Percentiles rank a stretch among this genome's conserved stretches.
These are phyloP conservation scores for Gryon sp. DNA, from an alignment of 1,140 invertebrate genomes.

Conservation along the genomic window DNA sequence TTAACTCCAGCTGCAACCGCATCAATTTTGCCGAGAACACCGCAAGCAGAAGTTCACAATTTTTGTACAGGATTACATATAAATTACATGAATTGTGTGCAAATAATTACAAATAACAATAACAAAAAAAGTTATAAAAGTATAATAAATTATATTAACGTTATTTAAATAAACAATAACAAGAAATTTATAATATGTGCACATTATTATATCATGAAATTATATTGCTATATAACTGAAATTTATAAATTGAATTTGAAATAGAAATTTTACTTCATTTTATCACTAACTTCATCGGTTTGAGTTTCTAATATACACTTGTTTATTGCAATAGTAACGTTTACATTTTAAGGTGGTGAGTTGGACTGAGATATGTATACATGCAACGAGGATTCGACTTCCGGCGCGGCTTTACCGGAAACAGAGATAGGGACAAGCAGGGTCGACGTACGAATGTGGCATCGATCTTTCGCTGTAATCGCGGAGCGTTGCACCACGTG, in stretches of 20 bases:
- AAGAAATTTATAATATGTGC: too few species aligned
- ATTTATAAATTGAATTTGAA: too few species aligned
- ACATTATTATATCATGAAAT: too few species aligned
- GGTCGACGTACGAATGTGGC: conserved; percentile 59
- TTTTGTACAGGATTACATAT: not conserved
- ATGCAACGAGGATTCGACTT: conserved; percentile 37
- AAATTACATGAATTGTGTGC: too few species aligned
- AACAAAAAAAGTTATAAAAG: too few species aligned
- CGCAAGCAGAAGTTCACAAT: conserved; percentile 9
- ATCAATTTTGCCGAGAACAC: conserved; percentile 22
- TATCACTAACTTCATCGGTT: not conserved
- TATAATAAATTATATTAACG: too few species aligned
- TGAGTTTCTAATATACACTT: conserved; percentile 1
- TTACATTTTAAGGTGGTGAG: conserved; percentile 6
- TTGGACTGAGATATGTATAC: conserved; percentile 32
- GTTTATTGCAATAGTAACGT: conserved; percentile 1
- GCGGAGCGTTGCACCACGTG: conserved; percentile 52
- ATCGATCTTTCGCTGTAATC: conserved; percentile 61
- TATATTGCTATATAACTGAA: too few species aligned
- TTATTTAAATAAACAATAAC: too few species aligned
- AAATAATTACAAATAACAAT: too few species aligned
- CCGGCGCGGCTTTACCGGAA: conserved; percentile 57
- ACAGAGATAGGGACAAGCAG: conserved; percentile 56
- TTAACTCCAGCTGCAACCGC: conserved; percentile 22
- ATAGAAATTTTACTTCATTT: too few species aligned